These are phyloP conservation scores for Caenorhabditis becei DNA, from an alignment of 2,888 invertebrate species.

Conservation along the genomic window DNA sequence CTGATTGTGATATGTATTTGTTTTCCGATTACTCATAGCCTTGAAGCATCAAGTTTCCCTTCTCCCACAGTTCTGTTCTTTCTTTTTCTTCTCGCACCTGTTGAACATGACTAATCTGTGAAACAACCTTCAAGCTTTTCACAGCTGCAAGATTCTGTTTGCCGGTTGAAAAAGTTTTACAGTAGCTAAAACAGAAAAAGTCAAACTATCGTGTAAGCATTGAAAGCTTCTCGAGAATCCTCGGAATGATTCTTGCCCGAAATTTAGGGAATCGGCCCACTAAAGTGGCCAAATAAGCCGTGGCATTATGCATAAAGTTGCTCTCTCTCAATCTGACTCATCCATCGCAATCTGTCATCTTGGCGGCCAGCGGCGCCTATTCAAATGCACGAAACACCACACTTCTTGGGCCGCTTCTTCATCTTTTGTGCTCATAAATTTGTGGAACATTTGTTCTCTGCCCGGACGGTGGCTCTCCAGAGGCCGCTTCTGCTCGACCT, in stretches of 20 bases:
- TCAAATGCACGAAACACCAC: slow-evolving; percentile 40
- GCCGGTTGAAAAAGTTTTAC: too few relatives aligned
- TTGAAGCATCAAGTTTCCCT: not conserved
- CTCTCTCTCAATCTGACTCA: slow-evolving; percentile 42
- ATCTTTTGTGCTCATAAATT: slow-evolving; percentile 48
- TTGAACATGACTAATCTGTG: not conserved
- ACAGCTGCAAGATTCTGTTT: not conserved
- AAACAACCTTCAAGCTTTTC: not conserved
- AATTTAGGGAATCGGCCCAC: too few relatives aligned
- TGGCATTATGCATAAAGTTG: slow-evolving; percentile 27
- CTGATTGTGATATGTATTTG: not conserved
- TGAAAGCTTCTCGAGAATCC: too few relatives aligned
- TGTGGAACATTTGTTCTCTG: slow-evolving; percentile 46
- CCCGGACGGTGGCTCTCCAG: slow-evolving; percentile 27
- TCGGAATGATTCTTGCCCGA: not conserved
- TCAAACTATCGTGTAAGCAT: too few relatives aligned
- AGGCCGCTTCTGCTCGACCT: slow-evolving; percentile 14
- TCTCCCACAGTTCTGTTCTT: too few relatives aligned
- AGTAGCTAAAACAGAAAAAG: too few relatives aligned
- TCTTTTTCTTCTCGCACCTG: not conserved
- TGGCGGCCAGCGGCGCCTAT: slow-evolving; percentile 18
- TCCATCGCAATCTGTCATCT: slow-evolving; percentile 47
- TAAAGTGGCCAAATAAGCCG: slow-evolving; percentile 12
- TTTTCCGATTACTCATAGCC: not conserved
- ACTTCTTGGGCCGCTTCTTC: slow-evolving; percentile 23